Evolutionary conservation across 2,888 invertebrate species (phyloP), one percentile per base, ranked within the genome.

Genomic region (Hipparchia sbordonii): DNA sequence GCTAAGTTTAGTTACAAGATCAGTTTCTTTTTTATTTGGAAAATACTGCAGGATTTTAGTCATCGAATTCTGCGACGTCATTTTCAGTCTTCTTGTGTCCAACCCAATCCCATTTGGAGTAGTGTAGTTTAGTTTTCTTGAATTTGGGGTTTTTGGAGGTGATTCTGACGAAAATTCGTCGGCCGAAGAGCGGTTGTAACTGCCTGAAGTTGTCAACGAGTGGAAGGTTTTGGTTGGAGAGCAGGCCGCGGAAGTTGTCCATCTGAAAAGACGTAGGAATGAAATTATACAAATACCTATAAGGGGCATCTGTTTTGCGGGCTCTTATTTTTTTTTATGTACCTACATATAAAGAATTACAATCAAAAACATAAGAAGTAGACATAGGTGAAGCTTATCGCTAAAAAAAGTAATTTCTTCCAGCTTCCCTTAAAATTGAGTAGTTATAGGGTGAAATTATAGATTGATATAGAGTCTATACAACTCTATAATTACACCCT

Each of bases 181-280:
- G 94, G 57, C 95, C 95, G 77, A 96, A 95, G n/a, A 96, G 89
- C 0, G 95, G 95, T 81, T 97, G 96, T 6, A 96, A 86, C 77
- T 92, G 92, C 74, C 96, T 94, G 87, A 95, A 97, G 92, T 96
- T 97, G 87, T 96, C 96, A 8, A 95, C 96, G 6, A 96, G 90
- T n/a, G 93, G 91, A 45, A 95, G 92, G 81, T 95, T 95, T 80
- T 95, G 91, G 78, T 95, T 95, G 79, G 95, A 95, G 23, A 95
- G 95, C 62, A 97, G 92, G 56, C 94, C 94, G 73, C 96, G 93
- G 89, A 96, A 96, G 84, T 94, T 95, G 80, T 94, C 94, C 93
- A 96, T 95, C 95, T 96, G 87, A 13, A 84, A 85, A 9, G 57
- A 56, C 33, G 48, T 54, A 23, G 7, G 2, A 13, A 13, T 6